Evolutionary conservation across 1,140 invertebrate species (phyloP), one percentile per base, ranked within the genome.

Genomic region (Cephus cinctus): DNA sequence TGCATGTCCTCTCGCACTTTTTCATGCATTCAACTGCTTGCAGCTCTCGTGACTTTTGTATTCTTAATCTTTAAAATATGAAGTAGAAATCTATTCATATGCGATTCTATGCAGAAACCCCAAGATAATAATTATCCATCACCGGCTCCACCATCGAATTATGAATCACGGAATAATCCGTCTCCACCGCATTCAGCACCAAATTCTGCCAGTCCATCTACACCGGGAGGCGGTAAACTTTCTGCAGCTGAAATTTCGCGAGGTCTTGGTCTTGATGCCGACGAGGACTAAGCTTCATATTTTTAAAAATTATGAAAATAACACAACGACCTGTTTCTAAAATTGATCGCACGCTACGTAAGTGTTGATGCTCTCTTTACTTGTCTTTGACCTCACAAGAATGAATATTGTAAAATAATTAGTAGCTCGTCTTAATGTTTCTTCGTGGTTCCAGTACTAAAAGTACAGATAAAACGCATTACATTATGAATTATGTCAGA

Each of bases 221-320:
- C 59, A 21, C 16, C 63, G 12, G 56, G 59, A 0, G 65, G 65
- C 15, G 45, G 53, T 3, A 73, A 69, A 56, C 50, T 75, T 20
- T 57, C 56, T 11, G 72, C 71, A 2, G 69, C 67, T 15, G 74
- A 76, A 54, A 76, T 76, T 43, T 74, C 73, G 1, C 70, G 64
- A 54, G 74, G 74, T 6, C 63, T 76, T 20, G 74, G 74, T 16
- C 56, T 77, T 22, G 58, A 57, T 11, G 63, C 69, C 23, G 61
- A 66, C 22, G 58, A 71, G 1, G 59, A 71, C 50, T 69, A 62
- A 56, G 40, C 18, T 15, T 3, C n/a, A 36, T 15, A 22, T 14
- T n/a, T 23, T 16, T 11, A 14, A 43, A 15, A 11, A 43, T 27
- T 47, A 27, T 6, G 25, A 27, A n/a, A n/a, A 8, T 8, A n/a